phyloP scores from a whole-genome alignment of 2,113 vertebrate genomes.

The Hydrochoerus hydrochaeris region DNA sequence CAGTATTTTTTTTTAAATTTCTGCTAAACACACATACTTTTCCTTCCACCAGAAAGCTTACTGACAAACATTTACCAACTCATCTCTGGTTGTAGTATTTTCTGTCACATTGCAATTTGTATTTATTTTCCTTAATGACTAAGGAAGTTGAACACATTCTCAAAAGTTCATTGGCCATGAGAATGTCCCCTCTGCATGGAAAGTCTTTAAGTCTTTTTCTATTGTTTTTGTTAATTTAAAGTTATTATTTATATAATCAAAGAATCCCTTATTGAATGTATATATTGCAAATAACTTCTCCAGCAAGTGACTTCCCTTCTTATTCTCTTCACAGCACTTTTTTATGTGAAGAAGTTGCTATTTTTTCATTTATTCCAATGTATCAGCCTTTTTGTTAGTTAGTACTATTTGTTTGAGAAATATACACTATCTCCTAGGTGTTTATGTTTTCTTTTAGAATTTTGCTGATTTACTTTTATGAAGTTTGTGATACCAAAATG shows the following conservation, averaged over 20 bases:
- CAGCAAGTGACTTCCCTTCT: background rate
- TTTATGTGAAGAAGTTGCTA: background rate
- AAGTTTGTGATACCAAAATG: background rate
- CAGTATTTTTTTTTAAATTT: background rate
- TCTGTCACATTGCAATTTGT: background rate
- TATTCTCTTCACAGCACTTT: background rate
- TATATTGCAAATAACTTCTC: background rate
- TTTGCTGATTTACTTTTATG: background rate
- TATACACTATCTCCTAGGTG: background rate
- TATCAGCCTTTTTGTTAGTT: background rate
- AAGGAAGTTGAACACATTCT: constrained; percentile 3
- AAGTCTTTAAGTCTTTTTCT: background rate
- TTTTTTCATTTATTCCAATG: constrained; percentile 5
- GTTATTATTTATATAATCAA: background rate
- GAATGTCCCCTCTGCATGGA: background rate
- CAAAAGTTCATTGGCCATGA: background rate
- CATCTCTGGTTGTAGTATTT: background rate
- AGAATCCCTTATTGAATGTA: background rate
- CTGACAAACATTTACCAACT: background rate
- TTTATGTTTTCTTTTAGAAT: background rate
- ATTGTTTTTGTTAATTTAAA: background rate
- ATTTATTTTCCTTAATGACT: background rate
- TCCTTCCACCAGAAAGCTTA: background rate
- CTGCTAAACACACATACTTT: background rate
- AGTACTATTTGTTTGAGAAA: background rate